Base-by-base conservation (phyloP, 2,888 invertebrate species). In the Rhaphigaster nebulosa region DNA sequence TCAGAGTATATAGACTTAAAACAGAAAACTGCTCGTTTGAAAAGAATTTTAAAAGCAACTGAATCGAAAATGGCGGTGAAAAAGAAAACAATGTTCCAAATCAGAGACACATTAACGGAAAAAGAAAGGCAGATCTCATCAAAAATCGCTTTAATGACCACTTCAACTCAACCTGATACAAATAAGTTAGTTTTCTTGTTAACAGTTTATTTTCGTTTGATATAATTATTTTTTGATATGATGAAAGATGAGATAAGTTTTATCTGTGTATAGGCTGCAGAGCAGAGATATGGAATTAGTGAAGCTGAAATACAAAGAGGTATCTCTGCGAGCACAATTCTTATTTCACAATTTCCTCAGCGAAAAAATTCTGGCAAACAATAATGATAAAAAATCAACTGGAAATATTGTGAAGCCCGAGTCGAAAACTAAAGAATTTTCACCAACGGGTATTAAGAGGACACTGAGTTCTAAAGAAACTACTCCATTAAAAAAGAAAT, bases 251-350 rank as follows among this genome's bases (percentile, higher is more conserved):
- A 45, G 84, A 84, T 84, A 34, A 65, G 38, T 76, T 76, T 45
- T 84, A 84, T 50, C 26, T 84, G 18, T 65, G 50, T 52, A 38
- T 87, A 92, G 91, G 90, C 90, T 80, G 65, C 54, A 84, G 18
- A 90, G 41, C 38, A 60, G 91, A 87, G 91, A 90, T 45, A 87
- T 90, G 38, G 91, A 92, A 70, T 65, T 92, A n/a, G 87, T 91
- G 38, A 92, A 76, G 15, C 65, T 92, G 34, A 90, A 91, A 56
- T 88, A 90, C 38, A 92, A 90, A 89, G 91, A 92, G 60, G 89
- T 92, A 76, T 88, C 90, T 50, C 87, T 92, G 56, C 54, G 91
- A 84, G 91, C 91, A 6, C 91, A 92, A 41, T 80, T 92, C 41
- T 87, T 89, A 18, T 87, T 90, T 52, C 90, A 90, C 76, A 54